These are phyloP conservation scores for Agriopis aurantiaria DNA, from an alignment of 2,888 invertebrate species.

Conservation along the genomic window DNA sequence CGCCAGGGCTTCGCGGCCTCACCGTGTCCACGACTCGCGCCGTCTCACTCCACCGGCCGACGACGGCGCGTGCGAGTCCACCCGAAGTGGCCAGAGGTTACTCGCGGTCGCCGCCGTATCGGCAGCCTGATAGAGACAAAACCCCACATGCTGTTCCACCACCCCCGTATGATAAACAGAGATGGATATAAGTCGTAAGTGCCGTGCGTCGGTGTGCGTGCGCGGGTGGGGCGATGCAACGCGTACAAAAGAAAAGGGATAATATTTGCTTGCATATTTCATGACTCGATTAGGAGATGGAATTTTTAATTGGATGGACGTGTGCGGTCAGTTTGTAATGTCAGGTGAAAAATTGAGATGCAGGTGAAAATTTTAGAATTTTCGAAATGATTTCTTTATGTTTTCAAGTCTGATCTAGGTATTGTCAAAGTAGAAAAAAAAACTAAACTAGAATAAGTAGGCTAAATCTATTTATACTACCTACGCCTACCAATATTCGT, in stretches of 20 bases:
- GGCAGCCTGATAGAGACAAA: slow-evolving; percentile 78
- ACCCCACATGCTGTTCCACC: slow-evolving; percentile 58
- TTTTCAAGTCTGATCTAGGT: neutral
- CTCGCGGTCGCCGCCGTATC: slow-evolving; percentile 84
- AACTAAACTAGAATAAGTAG: neutral
- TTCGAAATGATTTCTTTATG: neutral
- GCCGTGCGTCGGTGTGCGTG: slow-evolving; percentile 85
- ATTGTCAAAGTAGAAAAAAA: neutral
- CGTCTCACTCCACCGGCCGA: slow-evolving; percentile 83
- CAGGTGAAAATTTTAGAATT: neutral
- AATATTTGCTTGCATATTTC: slow-evolving; percentile 87
- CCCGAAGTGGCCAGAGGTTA: slow-evolving; percentile 86
- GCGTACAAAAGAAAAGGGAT: slow-evolving; percentile 86
- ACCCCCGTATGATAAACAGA: slow-evolving; percentile 64
- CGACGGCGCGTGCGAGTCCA: slow-evolving; percentile 84
- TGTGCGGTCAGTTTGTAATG: slow-evolving; percentile 71
- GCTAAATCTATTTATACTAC: neutral
- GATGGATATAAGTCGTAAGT: slow-evolving; percentile 76
- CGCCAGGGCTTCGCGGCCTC: slow-evolving; percentile 84
- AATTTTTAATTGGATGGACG: slow-evolving; percentile 86
- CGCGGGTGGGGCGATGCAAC: slow-evolving; percentile 86
- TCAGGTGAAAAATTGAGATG: slow-evolving; percentile 1
- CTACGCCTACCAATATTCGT: too few relatives aligned
- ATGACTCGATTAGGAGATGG: slow-evolving; percentile 86
- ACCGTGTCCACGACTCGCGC: slow-evolving; percentile 79